Conservation (phyloP, 2,113 vertebrate species). For the Sialia sialis region DNA sequence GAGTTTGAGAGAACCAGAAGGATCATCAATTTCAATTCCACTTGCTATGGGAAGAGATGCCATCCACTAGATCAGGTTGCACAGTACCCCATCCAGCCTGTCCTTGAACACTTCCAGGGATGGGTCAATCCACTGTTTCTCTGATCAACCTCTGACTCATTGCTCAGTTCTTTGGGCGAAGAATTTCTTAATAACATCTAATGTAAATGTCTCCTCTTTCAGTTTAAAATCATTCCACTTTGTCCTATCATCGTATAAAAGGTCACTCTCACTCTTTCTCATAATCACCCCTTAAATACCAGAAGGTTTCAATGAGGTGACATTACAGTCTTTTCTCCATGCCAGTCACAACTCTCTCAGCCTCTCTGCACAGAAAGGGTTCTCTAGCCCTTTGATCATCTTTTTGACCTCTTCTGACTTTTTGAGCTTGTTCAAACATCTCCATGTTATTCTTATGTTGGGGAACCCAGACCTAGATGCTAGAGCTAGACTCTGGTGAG, state of each 20-base stretch:
- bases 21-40: not conserved
- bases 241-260: not conserved
- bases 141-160: not conserved
- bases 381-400: not conserved
- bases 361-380: not conserved
- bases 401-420: not conserved
- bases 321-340: not conserved
- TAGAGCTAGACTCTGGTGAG: too few relatives aligned
- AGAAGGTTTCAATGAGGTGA: not conserved
- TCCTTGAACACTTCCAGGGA: not conserved
- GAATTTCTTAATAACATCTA: not conserved
- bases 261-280: not conserved
- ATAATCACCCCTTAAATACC: not conserved
- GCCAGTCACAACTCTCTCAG: not conserved
- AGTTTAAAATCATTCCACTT: not conserved
- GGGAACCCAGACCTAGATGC: not conserved
- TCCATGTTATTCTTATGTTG: not conserved
- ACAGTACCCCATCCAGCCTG: not conserved
- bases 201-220: not conserved
- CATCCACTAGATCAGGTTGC: not conserved
- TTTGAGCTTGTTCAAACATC: not conserved
- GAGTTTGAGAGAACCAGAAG: not conserved
- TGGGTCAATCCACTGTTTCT: not conserved
- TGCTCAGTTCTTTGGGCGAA: not conserved
- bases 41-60: not conserved